Conservation (phyloP, 1,140 invertebrate species). For the Forficula auricularia region DNA sequence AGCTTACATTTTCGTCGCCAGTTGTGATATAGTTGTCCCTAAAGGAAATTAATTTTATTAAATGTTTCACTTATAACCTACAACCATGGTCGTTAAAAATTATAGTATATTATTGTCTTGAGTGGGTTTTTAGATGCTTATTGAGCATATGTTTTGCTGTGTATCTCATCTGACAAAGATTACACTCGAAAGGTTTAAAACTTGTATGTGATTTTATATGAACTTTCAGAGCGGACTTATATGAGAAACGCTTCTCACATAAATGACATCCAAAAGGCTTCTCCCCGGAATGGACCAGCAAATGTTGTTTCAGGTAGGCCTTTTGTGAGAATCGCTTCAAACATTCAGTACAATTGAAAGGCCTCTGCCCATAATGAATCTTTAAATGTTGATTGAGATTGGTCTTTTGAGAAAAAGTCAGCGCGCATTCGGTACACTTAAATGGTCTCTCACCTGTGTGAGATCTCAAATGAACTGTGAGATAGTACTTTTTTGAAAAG, state of each 20-base stretch:
- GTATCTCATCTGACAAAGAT: slow-evolving; percentile 18
- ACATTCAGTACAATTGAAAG: no score
- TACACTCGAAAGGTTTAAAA: slow-evolving; percentile 18
- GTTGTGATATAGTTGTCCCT: no score
- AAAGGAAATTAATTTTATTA: no score
- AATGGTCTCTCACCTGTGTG: slow-evolving; percentile 16
- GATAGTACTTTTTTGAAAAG: slow-evolving; percentile 4
- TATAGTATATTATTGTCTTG: no score
- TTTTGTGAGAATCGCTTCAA: background rate
- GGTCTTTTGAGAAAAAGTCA: slow-evolving; percentile 7
- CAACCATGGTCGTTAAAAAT: no score
- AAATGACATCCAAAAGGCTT: slow-evolving; percentile 9
- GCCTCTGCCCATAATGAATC: no score
- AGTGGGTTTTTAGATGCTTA: slow-evolving; percentile 20
- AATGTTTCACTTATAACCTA: no score
- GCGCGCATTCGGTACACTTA: slow-evolving; percentile 16
- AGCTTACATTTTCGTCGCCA: no score
- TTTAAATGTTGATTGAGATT: no score
- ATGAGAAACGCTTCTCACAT: slow-evolving; percentile 9
- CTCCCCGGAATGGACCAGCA: slow-evolving; percentile 10
- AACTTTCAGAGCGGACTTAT: slow-evolving; percentile 10
- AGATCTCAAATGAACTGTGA: slow-evolving; percentile 4
- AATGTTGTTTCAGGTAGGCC: slow-evolving; percentile 9
- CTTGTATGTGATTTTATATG: slow-evolving; percentile 20
- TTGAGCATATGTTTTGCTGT: slow-evolving; percentile 16